Evolutionary conservation across 2,113 vertebrate species (phyloP).

Genomic region (Corapipo altera): DNA sequence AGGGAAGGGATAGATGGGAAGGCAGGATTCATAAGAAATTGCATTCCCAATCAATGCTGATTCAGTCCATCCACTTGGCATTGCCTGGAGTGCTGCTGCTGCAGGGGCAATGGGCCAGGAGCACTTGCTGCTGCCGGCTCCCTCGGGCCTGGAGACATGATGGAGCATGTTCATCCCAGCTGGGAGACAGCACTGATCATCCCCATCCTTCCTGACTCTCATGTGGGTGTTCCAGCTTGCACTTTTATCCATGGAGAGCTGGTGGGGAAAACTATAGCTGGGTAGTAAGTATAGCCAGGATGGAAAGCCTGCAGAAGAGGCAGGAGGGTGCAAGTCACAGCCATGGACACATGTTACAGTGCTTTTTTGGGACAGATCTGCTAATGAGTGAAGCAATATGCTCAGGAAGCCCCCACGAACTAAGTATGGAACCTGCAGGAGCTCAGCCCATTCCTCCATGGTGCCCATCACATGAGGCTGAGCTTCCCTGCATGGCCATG

Average conservation of each 20-base stretch:
- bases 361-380: not conserved
- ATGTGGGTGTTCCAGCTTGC: not conserved
- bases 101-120: not conserved
- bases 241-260: not conserved
- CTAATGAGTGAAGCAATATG: not conserved
- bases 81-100: not conserved
- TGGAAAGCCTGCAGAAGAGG: not conserved
- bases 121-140: not conserved
- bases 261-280: not conserved
- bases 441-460: not conserved
- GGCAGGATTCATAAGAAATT: not conserved
- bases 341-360: rapidly evolving
- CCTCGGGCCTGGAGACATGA: not conserved
- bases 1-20: not conserved
- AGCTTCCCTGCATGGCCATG: not conserved
- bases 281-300: not conserved
- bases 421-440: not conserved
- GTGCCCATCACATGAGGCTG: not conserved
- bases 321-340: not conserved
- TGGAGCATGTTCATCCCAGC: not conserved
- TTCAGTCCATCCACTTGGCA: not conserved
- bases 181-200: not conserved
- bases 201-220: not conserved
- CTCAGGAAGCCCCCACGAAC: not conserved
- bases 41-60: not conserved